Conservation (phyloP, 1,140 invertebrate genomes). For the Chironomus striatipennis region DNA sequence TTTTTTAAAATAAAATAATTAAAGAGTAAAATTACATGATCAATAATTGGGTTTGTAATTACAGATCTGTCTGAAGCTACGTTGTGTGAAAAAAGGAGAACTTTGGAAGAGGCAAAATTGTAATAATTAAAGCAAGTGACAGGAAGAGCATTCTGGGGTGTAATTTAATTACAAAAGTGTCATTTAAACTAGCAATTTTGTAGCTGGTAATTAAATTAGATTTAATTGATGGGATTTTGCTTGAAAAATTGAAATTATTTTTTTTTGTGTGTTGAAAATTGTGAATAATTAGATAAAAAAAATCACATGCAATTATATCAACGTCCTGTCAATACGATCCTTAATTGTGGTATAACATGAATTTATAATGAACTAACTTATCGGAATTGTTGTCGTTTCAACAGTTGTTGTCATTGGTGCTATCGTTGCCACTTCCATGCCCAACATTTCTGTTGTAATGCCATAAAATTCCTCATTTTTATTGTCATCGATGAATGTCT, state of each 20-base stretch:
- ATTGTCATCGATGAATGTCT: not conserved
- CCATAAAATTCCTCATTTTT: conserved; percentile 17
- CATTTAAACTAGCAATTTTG: no score
- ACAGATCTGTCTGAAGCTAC: not conserved
- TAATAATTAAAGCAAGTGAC: not conserved
- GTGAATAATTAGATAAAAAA: no score
- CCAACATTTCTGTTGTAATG: conserved; percentile 18
- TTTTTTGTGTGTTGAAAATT: no score
- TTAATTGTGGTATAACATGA: no score
- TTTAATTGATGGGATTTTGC: no score
- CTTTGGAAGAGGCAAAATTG: not conserved
- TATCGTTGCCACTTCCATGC: not conserved
- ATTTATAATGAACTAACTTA: not conserved
- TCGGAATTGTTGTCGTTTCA: conserved; percentile 39
- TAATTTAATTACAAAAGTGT: no score
- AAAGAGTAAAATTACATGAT: not conserved
- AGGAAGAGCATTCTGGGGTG: not conserved
- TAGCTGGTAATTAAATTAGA: no score
- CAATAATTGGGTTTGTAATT: not conserved
- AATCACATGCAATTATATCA: no score
- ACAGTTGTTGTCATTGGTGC: conserved; percentile 38
- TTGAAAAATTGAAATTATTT: no score
- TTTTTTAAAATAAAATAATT: conserved; percentile 37
- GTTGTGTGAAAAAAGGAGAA: not conserved
- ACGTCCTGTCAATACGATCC: no score